A percentile compares a stretch with the other conserved stretches of the same genome.
Conservation (phyloP, 1,140 invertebrate genomes). For the Trachelipus rathkii region DNA sequence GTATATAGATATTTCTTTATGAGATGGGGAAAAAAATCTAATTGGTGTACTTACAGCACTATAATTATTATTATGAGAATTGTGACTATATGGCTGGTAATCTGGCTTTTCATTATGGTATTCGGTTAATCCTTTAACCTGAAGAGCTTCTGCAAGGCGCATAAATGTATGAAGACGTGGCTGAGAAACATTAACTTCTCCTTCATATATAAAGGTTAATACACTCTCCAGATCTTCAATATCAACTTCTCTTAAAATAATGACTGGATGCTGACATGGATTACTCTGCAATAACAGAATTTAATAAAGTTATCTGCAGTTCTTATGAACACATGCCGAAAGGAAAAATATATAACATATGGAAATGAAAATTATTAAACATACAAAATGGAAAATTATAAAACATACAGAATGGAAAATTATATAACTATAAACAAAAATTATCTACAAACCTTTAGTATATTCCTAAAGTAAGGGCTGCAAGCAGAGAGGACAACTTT, state of each 20-base stretch:
- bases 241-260: constrained; percentile 78
- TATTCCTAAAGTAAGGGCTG: constrained; percentile 64
- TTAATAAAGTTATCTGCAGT: no score
- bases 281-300: constrained; percentile 59
- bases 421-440: no score
- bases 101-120: neutral
- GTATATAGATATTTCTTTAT: no score
- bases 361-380: no score
- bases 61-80: no score
- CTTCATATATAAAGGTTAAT: constrained; percentile 76
- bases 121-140: constrained; percentile 47
- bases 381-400: no score
- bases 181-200: constrained; percentile 52
- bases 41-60: no score
- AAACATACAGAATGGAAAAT: no score
- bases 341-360: no score
- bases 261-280: constrained; percentile 77
- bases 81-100: no score
- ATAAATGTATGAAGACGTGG: constrained; percentile 49
- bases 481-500: constrained; percentile 69
- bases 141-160: constrained; percentile 47
- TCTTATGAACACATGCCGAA: no score
- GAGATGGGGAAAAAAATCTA: no score
- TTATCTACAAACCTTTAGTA: constrained; percentile 58
- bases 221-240: constrained; percentile 74